A percentile compares a stretch with the other conserved stretches of the same genome.
Conservation (phyloP, 2,888 invertebrate species). For the Plemyria rubiginata region DNA sequence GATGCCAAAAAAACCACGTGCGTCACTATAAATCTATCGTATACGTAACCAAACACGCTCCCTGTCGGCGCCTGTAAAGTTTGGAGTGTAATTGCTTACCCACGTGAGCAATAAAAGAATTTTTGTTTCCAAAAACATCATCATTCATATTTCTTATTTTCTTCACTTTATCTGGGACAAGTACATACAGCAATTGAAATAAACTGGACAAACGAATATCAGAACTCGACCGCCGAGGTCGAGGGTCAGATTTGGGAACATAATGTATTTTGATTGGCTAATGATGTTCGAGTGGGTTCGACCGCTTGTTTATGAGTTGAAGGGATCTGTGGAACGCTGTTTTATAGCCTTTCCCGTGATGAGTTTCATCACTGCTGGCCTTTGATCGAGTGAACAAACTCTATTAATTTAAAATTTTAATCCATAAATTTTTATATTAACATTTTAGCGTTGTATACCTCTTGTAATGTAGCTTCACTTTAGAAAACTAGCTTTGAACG, state of each 20-base stretch:
- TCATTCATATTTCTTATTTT: conserved; percentile 31
- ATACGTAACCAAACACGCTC: no score
- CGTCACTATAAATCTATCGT: no score
- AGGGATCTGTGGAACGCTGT: conserved; percentile 27
- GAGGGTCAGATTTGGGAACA: conserved; percentile 43
- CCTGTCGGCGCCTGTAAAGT: not conserved
- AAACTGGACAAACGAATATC: conserved; percentile 26
- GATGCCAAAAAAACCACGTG: no score
- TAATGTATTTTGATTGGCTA: conserved; percentile 52
- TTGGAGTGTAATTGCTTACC: not conserved
- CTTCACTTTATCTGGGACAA: conserved; percentile 32
- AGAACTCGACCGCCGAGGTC: conserved; percentile 23
- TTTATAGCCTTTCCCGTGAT: conserved; percentile 42
- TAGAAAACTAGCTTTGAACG: not conserved
- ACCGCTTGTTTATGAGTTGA: conserved; percentile 46
- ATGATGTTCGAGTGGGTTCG: conserved; percentile 46
- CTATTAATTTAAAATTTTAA: no score
- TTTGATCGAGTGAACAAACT: conserved; percentile 33
- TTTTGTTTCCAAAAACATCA: conserved; percentile 3
- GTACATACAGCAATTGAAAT: conserved; percentile 27
- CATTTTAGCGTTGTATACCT: not conserved
- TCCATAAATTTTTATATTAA: not conserved
- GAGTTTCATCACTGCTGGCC: conserved; percentile 43
- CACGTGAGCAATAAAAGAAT: not conserved
- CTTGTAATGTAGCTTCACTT: not conserved